A percentile compares a stretch with the other conserved stretches of the same genome.
Conservation (phyloP, 2,888 invertebrate genomes). For the Cataglyphis livida region DNA sequence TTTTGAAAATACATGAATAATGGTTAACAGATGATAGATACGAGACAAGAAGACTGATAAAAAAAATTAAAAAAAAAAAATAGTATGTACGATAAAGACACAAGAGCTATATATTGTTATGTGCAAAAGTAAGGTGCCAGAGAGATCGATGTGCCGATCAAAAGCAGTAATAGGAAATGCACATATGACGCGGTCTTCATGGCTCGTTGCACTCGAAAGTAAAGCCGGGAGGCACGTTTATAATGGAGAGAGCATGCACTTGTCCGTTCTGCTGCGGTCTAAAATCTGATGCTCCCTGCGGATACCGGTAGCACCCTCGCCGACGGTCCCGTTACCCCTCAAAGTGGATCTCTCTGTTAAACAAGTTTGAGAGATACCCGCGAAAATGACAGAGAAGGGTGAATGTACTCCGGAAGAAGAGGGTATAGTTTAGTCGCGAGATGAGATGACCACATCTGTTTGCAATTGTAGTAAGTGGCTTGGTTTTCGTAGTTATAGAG, state of each 20-base stretch:
- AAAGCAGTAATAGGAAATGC: slow-evolving; percentile 72
- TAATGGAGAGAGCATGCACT: slow-evolving; percentile 79
- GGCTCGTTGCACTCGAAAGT: slow-evolving; percentile 81
- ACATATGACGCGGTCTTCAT: slow-evolving; percentile 83
- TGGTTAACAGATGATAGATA: neutral
- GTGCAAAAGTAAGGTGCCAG: slow-evolving; percentile 27
- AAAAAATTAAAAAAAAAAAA: neutral
- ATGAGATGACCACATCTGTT: slow-evolving; percentile 81
- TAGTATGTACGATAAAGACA: neutral
- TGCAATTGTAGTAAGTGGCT: slow-evolving; percentile 83
- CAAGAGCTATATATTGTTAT: neutral
- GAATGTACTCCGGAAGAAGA: slow-evolving; percentile 39
- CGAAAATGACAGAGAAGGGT: slow-evolving; percentile 62
- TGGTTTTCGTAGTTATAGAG: slow-evolving; percentile 77
- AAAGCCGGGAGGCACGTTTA: slow-evolving; percentile 71
- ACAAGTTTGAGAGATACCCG: slow-evolving; percentile 81
- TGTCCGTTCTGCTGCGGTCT: slow-evolving; percentile 80
- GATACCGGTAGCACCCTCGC: slow-evolving; percentile 72
- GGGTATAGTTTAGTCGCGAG: slow-evolving; percentile 51
- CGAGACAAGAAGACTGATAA: neutral
- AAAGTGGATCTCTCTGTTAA: slow-evolving; percentile 78
- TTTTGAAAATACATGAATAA: neutral
- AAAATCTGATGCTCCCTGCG: slow-evolving; percentile 80
- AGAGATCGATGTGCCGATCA: slow-evolving; percentile 64
- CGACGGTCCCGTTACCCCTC: slow-evolving; percentile 74